Conservation (phyloP, 2,113 vertebrate species). For the Gadus chalcogrammus region DNA sequence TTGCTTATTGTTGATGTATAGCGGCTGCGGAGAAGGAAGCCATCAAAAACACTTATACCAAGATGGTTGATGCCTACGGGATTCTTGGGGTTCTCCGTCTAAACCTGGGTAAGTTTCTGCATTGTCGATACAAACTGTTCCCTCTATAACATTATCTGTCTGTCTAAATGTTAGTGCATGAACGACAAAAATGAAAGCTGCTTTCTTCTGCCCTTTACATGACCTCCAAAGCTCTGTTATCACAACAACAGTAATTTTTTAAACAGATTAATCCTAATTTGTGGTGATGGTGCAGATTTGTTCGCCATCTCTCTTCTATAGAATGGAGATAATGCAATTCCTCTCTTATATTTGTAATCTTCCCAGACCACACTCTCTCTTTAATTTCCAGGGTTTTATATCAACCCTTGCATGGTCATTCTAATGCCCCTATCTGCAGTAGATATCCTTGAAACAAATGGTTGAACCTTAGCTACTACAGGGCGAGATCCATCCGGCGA, state of each 20-base stretch:
- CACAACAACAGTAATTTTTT: slow-evolving; percentile 52
- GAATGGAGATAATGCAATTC: neutral
- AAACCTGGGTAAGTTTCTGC: slow-evolving; percentile 87
- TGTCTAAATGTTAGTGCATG: too few relatives aligned
- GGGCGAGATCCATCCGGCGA: too few relatives aligned
- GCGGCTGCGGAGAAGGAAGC: slow-evolving; percentile 93
- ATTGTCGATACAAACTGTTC: neutral
- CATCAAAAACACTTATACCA: slow-evolving; percentile 86
- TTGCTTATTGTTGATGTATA: slow-evolving; percentile 43
- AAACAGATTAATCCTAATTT: slow-evolving; percentile 44
- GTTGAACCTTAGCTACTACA: too few relatives aligned
- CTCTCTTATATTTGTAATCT: neutral
- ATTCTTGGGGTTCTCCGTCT: slow-evolving; percentile 91
- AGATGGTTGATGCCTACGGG: slow-evolving; percentile 94
- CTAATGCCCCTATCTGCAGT: too few relatives aligned
- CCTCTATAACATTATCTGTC: too few relatives aligned
- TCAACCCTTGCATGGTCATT: too few relatives aligned
- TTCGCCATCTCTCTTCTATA: slow-evolving; percentile 1
- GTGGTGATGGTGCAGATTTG: slow-evolving; percentile 36
- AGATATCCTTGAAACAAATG: too few relatives aligned
- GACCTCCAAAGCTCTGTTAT: slow-evolving; percentile 52
- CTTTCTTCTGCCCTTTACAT: slow-evolving; percentile 38
- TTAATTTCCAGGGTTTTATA: too few relatives aligned
- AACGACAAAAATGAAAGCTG: slow-evolving; percentile 29
- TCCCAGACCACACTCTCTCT: neutral